Percentiles rank a stretch among this genome's conserved stretches.
Conservation (phyloP, 2,888 invertebrate species). For the Prosopocoilus inquinatus region DNA sequence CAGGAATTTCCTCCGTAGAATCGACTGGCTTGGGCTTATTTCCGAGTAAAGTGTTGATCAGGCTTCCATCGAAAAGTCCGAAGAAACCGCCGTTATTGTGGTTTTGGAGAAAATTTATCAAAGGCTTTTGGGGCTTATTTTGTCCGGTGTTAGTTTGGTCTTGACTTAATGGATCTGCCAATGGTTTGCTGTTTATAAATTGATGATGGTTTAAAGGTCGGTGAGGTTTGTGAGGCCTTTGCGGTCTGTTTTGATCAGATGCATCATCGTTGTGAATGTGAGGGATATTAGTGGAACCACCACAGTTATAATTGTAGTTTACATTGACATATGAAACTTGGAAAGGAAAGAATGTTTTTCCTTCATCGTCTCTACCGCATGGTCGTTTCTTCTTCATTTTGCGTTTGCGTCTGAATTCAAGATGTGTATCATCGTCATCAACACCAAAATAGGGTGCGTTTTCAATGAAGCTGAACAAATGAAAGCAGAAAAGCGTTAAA, state of each 20-base stretch:
- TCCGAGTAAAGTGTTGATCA: conserved; percentile 7
- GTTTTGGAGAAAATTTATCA: conserved; percentile 9
- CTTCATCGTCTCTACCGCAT: conserved; percentile 13
- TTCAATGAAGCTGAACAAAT: too few species aligned
- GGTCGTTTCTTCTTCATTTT: conserved; percentile 10
- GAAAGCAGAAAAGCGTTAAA: too few species aligned
- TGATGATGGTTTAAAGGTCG: neutral
- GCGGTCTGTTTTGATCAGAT: conserved; percentile 15
- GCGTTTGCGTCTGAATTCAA: conserved; percentile 6
- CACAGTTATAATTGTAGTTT: conserved; percentile 24
- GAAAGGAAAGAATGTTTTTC: conserved; percentile 24
- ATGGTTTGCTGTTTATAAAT: too few species aligned
- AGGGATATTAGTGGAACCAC: conserved; percentile 6
- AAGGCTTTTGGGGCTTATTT: conserved; percentile 12
- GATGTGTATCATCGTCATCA: conserved; percentile 3
- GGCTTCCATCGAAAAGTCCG: too few species aligned
- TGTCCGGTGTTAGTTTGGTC: neutral
- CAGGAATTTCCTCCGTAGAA: conserved; percentile 18
- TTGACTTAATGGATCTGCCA: too few species aligned
- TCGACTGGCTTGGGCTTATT: neutral
- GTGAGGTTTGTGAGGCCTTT: conserved; percentile 3
- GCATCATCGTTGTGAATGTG: neutral
- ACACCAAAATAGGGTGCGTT: neutral
- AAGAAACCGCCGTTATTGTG: conserved; percentile 3
- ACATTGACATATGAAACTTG: conserved; percentile 23